Percentiles rank a stretch among this genome's conserved stretches.
Evolutionary conservation across 2,113 vertebrate genomes (phyloP).

Genomic region (Rhinolophus ferrumequinum): DNA sequence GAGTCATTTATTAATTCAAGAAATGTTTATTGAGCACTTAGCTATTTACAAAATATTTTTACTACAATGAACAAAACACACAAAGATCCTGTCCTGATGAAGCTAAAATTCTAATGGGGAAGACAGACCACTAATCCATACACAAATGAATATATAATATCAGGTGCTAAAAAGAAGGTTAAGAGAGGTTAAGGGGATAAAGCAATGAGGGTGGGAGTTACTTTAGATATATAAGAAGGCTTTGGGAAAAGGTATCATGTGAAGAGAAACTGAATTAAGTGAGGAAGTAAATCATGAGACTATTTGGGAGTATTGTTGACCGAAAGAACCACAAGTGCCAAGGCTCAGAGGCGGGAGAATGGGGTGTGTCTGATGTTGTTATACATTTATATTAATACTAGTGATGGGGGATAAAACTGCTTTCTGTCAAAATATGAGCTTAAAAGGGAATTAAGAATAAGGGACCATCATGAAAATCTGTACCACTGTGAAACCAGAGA

Average conservation of each 20-base stretch:
- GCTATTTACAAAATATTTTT: slow-evolving; percentile 27
- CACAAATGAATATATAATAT: neutral
- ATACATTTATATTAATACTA: neutral
- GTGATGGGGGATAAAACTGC: neutral
- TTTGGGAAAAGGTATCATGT: neutral
- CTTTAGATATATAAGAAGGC: neutral
- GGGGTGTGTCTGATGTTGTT: neutral
- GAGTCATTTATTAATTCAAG: neutral
- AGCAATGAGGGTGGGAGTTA: neutral
- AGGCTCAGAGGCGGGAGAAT: neutral
- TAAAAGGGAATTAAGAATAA: neutral
- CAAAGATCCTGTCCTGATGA: neutral
- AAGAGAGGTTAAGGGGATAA: neutral
- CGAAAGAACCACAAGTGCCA: neutral
- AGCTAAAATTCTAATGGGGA: neutral
- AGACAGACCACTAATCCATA: neutral
- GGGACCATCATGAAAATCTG: neutral
- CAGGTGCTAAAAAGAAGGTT: neutral
- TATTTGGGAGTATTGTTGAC: neutral
- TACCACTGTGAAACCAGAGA: neutral
- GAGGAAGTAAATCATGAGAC: neutral
- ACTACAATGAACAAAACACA: slow-evolving; percentile 29
- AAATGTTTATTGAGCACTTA: slow-evolving; percentile 35
- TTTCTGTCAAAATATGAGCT: neutral
- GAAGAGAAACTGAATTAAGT: neutral